Evolutionary conservation across 2,888 invertebrate species (phyloP), one percentile per base, ranked within the genome.

Genomic region (Teinopalpus imperialis): DNA sequence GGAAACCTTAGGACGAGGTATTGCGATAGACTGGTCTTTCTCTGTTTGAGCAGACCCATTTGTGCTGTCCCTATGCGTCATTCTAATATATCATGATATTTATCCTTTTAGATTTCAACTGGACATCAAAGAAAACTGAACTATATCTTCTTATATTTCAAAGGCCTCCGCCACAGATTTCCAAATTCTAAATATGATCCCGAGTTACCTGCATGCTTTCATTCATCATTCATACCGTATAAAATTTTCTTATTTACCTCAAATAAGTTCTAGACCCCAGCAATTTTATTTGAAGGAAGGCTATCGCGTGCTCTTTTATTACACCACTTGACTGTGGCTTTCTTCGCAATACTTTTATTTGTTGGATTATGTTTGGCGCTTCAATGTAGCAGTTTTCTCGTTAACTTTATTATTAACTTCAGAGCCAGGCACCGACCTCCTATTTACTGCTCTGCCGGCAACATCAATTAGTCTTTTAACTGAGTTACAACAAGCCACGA

Each of bases 361-460:
- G 39, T 45, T 34, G 27, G 30, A 30, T 39, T 20, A 39, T 27
- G 31, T 32, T 20, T 24, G 32, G 32, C 21, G 36, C 43, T 36
- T 29, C 39, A 21, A 26, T 20, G 32, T 4, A 39, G 27, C 26
- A 45, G 39, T 39, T 39, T 44, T 23, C 39, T 34, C 32, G 26
- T 44, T 44, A 44, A 37, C 18, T 44, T 44, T 44, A 44, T 44
- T 44, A 37, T 37, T 44, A 44, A 44, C 44, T 44, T 44, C 24
- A 44, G 36, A 26, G 14, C 8, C 39, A 23, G 13, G 18, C 37
- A 26, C 30, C 18, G 32, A 31, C 14, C 34, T 27, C 18, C 39
- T 32, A 21, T 39, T 34, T 27, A 27, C 32, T 13, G 31, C 21
- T 7, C 10, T 8, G 20, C 32, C 7, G 18, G 24, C 21, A 27